These are phyloP conservation scores for Pachyramphus minor DNA, from an alignment of 2,113 vertebrate species.

Conservation along the genomic window DNA sequence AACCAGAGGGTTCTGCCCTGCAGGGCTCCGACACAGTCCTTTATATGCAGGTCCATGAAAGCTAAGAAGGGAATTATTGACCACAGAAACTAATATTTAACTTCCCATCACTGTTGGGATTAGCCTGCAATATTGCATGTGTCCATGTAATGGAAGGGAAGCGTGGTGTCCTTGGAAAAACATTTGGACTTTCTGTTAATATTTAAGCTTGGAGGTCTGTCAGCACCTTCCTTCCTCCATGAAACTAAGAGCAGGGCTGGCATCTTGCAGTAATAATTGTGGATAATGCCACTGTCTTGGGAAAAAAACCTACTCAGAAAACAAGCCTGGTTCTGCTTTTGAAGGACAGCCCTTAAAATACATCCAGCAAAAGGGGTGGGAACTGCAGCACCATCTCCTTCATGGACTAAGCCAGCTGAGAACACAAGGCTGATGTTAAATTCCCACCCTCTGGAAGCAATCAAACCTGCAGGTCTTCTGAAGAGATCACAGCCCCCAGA, in stretches of 20 bases:
- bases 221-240: neutral
- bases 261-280: neutral
- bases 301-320: neutral
- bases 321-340: neutral
- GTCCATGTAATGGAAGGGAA: neutral
- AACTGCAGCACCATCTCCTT: neutral
- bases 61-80: neutral
- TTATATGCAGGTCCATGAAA: neutral
- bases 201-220: neutral
- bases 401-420: neutral
- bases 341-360: neutral
- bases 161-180: accelerated
- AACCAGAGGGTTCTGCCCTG: neutral
- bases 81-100: neutral
- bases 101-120: accelerated
- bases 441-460: neutral
- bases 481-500: neutral
- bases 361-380: neutral
- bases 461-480: neutral
- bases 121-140: neutral
- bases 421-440: neutral
- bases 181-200: neutral
- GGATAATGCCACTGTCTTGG: neutral
- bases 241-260: neutral
- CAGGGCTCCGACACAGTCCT: accelerated